Evolutionary conservation across 2,113 vertebrate genomes (phyloP), one percentile per base, ranked within the genome.

Genomic region (Agelaius tricolor): DNA sequence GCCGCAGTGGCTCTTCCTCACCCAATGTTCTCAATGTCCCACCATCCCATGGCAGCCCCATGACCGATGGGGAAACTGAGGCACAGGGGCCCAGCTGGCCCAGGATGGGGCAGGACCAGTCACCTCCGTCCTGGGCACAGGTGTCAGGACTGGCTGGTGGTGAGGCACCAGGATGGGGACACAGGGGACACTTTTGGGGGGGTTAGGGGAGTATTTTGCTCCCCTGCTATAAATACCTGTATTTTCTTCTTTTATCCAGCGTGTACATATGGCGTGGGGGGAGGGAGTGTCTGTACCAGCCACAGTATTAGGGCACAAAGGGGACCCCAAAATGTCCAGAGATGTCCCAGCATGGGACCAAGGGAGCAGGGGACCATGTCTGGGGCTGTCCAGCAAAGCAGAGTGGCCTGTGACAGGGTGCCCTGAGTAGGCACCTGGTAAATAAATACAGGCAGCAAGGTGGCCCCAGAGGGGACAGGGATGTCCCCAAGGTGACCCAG

Each of bases 191-290:
- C 19, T 89, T 33, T 16, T 8, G 12, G 63, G 57, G 26, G 22
- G 30, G 7, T 0, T 3, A 13, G 28, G 94, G 89, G 93, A 41
- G 13, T 15, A 21, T 91, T 92, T 93, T 74, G 10, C 18, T 62
- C 61, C 39, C 51, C 13, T 0, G 0, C 71, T 93, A 94, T 95
- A 97, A 96, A 97, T 95, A 95, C 30, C 84, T 97, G 93, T 92
- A 90, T 90, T 96, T 96, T 95, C 89, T 90, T 95, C 90, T 96
- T 97, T 93, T 95, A 91, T 91, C 46, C 77, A 75, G 89, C 57
- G 16, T 93, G 96, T 94, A 94, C 39, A 94, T 96, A 92, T 0
- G 2, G 83, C 65, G 0, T 4, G 24, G 59, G 21, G 8, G 63
- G 24, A 7, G 31, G 47, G 47, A 33, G 24, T 14, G 59, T 63